These are phyloP conservation scores for Lasioglossum lativentre DNA, from an alignment of 2,888 invertebrate genomes.

Conservation along the genomic window DNA sequence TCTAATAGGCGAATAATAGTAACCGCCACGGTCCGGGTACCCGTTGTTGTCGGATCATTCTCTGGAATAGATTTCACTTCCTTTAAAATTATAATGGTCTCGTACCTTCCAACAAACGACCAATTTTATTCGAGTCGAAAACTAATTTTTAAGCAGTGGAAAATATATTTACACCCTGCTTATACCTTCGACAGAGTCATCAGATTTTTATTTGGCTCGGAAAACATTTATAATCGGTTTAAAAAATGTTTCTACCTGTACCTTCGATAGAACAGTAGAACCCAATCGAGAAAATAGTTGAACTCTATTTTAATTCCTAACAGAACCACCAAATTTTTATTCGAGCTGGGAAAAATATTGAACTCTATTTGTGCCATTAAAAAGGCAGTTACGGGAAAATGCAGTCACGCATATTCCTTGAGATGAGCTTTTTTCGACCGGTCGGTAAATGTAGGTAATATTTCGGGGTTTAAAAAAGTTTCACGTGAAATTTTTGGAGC, in stretches of 20 bases:
- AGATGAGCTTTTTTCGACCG: neutral
- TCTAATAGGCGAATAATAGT: neutral
- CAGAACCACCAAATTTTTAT: neutral
- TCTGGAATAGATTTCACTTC: neutral
- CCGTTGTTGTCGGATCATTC: neutral
- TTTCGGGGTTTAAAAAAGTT: neutral
- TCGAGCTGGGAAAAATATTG: neutral
- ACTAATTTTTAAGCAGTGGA: neutral
- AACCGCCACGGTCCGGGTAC: neutral
- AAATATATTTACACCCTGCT: neutral
- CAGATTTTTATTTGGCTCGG: neutral
- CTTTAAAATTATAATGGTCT: neutral
- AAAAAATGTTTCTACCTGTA: neutral
- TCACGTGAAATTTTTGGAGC: neutral
- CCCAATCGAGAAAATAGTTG: neutral
- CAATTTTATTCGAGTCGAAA: neutral
- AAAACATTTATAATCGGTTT: neutral
- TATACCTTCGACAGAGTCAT: neutral
- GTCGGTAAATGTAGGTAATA: neutral
- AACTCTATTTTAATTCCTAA: accelerated
- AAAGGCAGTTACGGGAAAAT: neutral
- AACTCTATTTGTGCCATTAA: neutral
- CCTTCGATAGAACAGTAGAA: neutral
- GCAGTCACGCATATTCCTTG: neutral
- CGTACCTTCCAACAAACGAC: neutral